Percentiles rank a stretch among this genome's conserved stretches.
phyloP scores from a whole-genome alignment of 2,797 vertebrate genomes.

The Tinamus major region DNA sequence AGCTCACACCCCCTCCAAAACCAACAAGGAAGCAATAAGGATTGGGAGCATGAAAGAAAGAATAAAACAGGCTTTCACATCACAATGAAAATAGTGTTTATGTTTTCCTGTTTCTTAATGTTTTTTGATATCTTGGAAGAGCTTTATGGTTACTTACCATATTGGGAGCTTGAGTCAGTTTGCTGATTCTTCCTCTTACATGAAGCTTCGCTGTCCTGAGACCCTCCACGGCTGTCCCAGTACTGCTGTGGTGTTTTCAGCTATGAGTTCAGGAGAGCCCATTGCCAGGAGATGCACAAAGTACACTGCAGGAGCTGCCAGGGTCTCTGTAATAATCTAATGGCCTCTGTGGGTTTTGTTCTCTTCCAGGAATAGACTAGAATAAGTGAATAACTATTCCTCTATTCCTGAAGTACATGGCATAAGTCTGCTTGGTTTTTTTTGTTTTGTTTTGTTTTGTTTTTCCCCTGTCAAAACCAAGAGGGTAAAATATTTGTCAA shows the following conservation, averaged over 20 bases:
- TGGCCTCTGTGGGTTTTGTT: not conserved
- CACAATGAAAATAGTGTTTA: not conserved
- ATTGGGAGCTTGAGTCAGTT: accelerated
- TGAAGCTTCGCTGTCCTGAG: accelerated
- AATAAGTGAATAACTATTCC: not conserved
- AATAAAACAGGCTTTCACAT: not conserved
- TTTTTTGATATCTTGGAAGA: not conserved
- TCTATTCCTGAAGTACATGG: not conserved
- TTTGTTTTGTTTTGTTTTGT: not conserved
- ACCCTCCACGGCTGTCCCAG: accelerated
- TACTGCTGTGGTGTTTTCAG: no score
- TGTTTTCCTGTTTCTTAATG: not conserved
- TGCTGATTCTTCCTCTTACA: not conserved
- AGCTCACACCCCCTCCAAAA: no score
- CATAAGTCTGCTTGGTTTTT: not conserved
- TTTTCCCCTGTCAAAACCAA: not conserved
- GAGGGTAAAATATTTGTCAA: not conserved
- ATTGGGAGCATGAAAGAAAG: not conserved
- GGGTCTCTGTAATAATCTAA: not conserved
- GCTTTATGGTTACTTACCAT: not conserved
- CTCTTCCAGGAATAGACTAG: not conserved
- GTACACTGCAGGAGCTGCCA: not conserved
- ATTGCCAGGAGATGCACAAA: not conserved
- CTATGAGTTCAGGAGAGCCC: not conserved
- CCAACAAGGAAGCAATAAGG: not conserved